A percentile compares a stretch with the other conserved stretches of the same genome.
These are phyloP conservation scores for Lamellibrachia luymesi DNA, from an alignment of 1,140 invertebrate species.

Conservation along the genomic window DNA sequence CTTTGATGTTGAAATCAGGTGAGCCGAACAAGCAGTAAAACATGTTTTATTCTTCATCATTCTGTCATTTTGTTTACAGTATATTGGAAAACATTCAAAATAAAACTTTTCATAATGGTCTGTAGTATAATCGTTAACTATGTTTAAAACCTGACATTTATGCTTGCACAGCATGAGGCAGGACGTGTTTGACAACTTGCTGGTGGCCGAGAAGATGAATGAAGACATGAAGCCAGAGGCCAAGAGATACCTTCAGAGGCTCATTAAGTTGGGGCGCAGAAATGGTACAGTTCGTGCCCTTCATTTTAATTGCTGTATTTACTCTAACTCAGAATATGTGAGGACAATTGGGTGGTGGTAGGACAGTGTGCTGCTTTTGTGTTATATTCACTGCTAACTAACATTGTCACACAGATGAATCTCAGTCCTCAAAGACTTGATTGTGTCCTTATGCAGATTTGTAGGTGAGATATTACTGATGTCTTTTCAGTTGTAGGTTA, in stretches of 20 bases:
- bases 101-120: too few relatives aligned
- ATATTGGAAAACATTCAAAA: too few relatives aligned
- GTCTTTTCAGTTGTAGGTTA: too few relatives aligned
- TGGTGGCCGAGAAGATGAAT: slow-evolving; percentile 48
- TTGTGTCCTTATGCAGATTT: too few relatives aligned
- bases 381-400: too few relatives aligned
- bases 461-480: too few relatives aligned
- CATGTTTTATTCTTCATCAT: not conserved
- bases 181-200: slow-evolving; percentile 61
- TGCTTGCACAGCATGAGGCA: slow-evolving; percentile 58
- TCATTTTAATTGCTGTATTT: too few relatives aligned
- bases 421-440: too few relatives aligned
- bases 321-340: too few relatives aligned
- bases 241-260: slow-evolving; percentile 56
- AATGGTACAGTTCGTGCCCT: slow-evolving; percentile 53
- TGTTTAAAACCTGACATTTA: not conserved
- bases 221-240: slow-evolving; percentile 50
- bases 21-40: slow-evolving; percentile 1
- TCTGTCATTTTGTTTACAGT: not conserved
- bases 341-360: too few relatives aligned
- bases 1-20: slow-evolving; percentile 61
- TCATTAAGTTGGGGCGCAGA: slow-evolving; percentile 58
- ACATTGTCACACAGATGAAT: too few relatives aligned
- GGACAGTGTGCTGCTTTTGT: too few relatives aligned
- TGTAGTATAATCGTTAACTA: not conserved